These are phyloP conservation scores for Leucoraja erinaceus DNA, from an alignment of 2,113 vertebrate genomes.

Conservation along the genomic window DNA sequence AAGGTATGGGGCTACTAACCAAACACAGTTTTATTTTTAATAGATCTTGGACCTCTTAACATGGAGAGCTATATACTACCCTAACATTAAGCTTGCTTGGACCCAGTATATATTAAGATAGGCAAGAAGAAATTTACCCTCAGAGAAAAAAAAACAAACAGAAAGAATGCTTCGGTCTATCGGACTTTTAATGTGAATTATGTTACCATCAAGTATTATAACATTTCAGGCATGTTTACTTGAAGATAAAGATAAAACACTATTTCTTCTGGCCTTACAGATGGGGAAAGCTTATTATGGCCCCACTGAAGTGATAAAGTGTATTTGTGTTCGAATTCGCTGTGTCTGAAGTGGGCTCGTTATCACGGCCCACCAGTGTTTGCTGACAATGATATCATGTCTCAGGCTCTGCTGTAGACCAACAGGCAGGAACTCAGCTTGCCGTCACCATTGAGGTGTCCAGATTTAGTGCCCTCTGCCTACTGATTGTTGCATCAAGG, in stretches of 20 bases:
- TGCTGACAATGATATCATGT: slow-evolving; percentile 37
- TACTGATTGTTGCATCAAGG: background rate
- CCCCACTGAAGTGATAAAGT: slow-evolving; percentile 36
- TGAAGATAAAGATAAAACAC: slow-evolving; percentile 35
- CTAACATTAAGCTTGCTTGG: background rate
- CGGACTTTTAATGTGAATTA: slow-evolving; percentile 24
- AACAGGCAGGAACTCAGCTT: slow-evolving; percentile 27
- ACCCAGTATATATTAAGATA: background rate
- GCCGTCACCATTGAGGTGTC: background rate
- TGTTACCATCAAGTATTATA: slow-evolving; percentile 20
- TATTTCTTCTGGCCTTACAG: slow-evolving; percentile 9
- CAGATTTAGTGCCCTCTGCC: slow-evolving; percentile 7
- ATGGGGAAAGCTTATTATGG: slow-evolving; percentile 8
- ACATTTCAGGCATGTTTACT: slow-evolving; percentile 32
- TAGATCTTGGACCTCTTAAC: background rate
- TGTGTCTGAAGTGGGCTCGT: slow-evolving; percentile 38
- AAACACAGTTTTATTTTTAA: background rate
- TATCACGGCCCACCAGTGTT: slow-evolving; percentile 33
- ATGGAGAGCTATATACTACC: background rate
- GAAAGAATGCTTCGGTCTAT: background rate
- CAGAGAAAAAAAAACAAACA: background rate
- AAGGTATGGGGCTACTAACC: background rate
- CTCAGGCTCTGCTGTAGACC: slow-evolving; percentile 35
- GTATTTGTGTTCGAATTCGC: slow-evolving; percentile 39
- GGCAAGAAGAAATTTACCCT: background rate